Evolutionary conservation across 2,797 vertebrate genomes (phyloP), one percentile per base, ranked within the genome.

Genomic region (Parotocinclus haroldoi): DNA sequence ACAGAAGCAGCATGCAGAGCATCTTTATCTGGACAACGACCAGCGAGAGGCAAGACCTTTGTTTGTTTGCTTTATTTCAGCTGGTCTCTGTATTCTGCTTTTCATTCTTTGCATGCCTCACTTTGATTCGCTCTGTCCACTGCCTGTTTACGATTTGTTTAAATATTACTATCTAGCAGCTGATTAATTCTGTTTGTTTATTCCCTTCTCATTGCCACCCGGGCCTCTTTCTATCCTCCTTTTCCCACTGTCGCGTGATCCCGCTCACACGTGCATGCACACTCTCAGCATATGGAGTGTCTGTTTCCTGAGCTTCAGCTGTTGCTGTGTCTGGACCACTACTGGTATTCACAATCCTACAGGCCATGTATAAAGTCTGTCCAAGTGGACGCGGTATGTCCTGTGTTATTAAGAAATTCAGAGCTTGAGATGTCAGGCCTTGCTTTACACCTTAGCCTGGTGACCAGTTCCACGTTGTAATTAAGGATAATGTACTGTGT

Each of bases 1-100:
- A 38, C 96, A 98, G 85, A 98, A 97, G 76, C 96, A 99, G 45
- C 97, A 99, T 60, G 92, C 95, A 0, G 96, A 99, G 79, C 97
- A 99, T 81, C 88, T 99, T 68, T 94, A 94, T 73, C 88, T 99
- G 77, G 97, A 99, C 81, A 99, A 99, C 36, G 96, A 98, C 85
- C 97, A 99, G 92, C 91, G 96, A 89, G 97, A 99, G 93, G 97
- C 96, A 79, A 85, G 85, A 14, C 58, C 18, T 18, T 12, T 51
- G 51, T 38, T 38, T 13, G 10, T 36, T 7, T 18, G 4, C 12
- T 18, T 51, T 9, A 11, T 13, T 39, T 48, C 45, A 16, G 11
- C 18, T 49, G n/a, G 6, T 53, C 42, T 0, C 1, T 14, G 17
- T 44, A 27, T 14, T 44, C 44, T 0, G 9, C 16, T 19, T 40